Base-by-base conservation (phyloP, 1,140 invertebrate species). In the Drosophila erecta region DNA sequence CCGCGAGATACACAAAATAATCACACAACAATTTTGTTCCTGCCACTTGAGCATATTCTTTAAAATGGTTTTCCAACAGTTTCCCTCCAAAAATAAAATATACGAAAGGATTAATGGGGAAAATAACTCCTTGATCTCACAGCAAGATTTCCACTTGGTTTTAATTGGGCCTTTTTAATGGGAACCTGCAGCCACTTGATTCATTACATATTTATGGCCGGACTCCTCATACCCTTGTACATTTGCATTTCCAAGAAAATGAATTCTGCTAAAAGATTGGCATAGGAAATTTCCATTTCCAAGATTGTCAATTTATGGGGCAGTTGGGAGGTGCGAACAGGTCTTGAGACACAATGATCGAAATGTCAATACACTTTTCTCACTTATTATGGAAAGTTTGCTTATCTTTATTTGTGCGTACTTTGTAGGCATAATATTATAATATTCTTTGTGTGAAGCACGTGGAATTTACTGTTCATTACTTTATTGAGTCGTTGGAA, bases 101-200 rank as follows among this genome's bases (percentile, higher is more conserved):
- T 55, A 7, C 27, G 10, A 49, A 75, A 15, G 64, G 55, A 57
- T 70, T 70, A 70, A 70, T 70, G 46, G 20, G 43, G 41, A 37
- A 59, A 40, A 60, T 67, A 40, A 66, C 44, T 60, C 58, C 50
- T 46, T 66, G 55, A 51, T 53, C 57, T 35, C 46, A 35, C 44
- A 65, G 56, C 59, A 66, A 76, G 72, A 58, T 58, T 74, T 50
- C 55, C 81, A 80, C 77, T 86, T 58, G 75, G 49, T 83, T 89
- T 83, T 87, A 87, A 87, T 87, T 87, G 83, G 83, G 66, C 79
- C 69, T 72, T 87, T 76, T 79, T 86, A 79, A 79, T 65, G 72
- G 72, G 54, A 44, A 24, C 30, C 20, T 38, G 57, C 40, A 47
- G 40, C 60, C 71, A 79, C 80, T 83, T 59, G 69, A 56, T 35